Evolutionary conservation across 1,140 invertebrate species (phyloP).

Genomic region (Archivesica marissinica): DNA sequence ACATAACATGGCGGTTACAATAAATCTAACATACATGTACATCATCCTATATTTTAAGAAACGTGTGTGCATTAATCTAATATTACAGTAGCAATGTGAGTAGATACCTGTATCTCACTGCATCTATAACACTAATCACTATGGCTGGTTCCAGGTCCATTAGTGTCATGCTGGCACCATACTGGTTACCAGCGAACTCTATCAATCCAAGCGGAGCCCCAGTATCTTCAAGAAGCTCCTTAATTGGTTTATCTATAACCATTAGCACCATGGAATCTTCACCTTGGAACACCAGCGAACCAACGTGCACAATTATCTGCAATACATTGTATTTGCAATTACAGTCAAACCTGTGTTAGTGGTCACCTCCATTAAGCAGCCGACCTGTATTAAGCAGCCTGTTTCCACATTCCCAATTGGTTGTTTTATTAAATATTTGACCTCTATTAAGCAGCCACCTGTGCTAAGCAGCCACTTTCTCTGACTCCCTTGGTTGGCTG

Average conservation of each 20-base stretch:
- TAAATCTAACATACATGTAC: too few species aligned
- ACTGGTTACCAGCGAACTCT: constrained; percentile 58
- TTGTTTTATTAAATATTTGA: too few species aligned
- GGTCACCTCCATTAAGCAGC: too few species aligned
- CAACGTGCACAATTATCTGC: constrained; percentile 61
- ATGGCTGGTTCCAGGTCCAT: constrained; percentile 68
- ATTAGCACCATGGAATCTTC: constrained; percentile 54
- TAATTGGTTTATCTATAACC: constrained; percentile 65
- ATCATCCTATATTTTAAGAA: not conserved
- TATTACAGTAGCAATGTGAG: too few species aligned
- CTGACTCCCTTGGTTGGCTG: too few species aligned
- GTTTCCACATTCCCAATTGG: too few species aligned
- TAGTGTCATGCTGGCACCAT: constrained; percentile 41
- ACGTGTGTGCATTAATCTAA: not conserved
- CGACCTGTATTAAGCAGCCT: too few species aligned
- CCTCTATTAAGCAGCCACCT: too few species aligned
- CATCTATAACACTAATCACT: constrained; percentile 67
- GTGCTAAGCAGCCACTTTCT: too few species aligned
- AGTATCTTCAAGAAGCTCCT: constrained; percentile 30
- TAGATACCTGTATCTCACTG: constrained; percentile 67
- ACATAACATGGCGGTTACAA: not conserved
- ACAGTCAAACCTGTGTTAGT: too few species aligned
- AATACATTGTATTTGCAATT: not conserved
- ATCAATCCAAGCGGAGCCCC: constrained; percentile 37
- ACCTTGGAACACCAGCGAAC: constrained; percentile 58